Evolutionary conservation across 2,113 vertebrate species (phyloP), one percentile per base, ranked within the genome.

Genomic region (Pseudopodoces humilis): DNA sequence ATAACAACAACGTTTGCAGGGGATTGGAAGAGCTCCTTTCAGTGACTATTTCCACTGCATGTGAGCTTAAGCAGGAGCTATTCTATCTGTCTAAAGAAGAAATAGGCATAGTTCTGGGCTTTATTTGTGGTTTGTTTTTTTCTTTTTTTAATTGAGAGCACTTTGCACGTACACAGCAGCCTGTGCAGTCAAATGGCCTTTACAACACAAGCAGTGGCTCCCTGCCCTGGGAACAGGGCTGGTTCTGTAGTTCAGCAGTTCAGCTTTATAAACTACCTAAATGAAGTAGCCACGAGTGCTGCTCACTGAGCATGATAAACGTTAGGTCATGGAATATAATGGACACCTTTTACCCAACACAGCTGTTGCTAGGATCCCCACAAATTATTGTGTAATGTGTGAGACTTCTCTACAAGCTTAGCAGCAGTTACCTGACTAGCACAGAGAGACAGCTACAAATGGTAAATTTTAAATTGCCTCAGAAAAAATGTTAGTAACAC

Each of bases 281-380:
- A 86, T 65, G 76, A 90, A 90, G 85, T 35, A 75, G 83, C 85
- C 69, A 24, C 1, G 10, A 86, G 91, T 31, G 79, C n/a, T 4
- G 4, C 83, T 94, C 49, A 17, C 83, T 1, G 10, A 83, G 71
- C 1, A 2, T 35, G 86, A 62, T 53, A 90, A 93, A 84, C 62
- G 39, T 55, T 16, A 83, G 94, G 88, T 92, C 90, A 79, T 16
- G 5, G 74, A n/a, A 27, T 62, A 62, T 86, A 96, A 97, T 94
- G 92, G 93, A 65, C 65, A 71, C 88, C 76, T 96, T 88, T 92
- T 84, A 86, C 72, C 9, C 2, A 60, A 27, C 27, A 27, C 62
- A 41, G 72, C 44, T 90, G 96, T 96, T 92, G 93, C 93, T 96
- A 95, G 90, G 95, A 92, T 93, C 37, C 37, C 80, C 64, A 78